Percentiles rank a stretch among this genome's conserved stretches.
phyloP scores from a whole-genome alignment of 2,888 invertebrate species.

The Synanthedon andrenaeformis region DNA sequence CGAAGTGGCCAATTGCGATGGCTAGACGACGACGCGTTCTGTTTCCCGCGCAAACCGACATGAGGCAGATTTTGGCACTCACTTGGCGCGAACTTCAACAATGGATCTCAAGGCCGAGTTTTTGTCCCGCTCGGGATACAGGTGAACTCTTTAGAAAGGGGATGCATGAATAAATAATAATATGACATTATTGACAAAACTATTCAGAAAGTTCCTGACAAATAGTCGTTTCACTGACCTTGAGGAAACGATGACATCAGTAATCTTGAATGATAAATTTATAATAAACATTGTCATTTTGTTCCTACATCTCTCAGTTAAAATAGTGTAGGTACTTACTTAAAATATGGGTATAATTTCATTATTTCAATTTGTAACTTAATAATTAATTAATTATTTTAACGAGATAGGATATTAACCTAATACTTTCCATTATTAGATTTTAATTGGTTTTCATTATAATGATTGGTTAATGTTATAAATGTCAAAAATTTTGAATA shows the following conservation, averaged over 20 bases:
- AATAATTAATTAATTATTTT: neutral
- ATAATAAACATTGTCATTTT: too few species aligned
- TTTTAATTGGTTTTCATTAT: too few species aligned
- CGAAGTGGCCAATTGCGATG: neutral
- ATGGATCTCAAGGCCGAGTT: constrained; percentile 60
- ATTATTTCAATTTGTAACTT: neutral
- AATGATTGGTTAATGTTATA: too few species aligned
- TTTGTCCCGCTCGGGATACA: constrained; percentile 52
- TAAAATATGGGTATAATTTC: neutral
- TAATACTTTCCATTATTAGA: too few species aligned
- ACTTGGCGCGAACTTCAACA: constrained; percentile 63
- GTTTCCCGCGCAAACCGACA: constrained; percentile 57
- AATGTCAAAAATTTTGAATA: too few species aligned
- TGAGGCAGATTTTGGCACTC: constrained; percentile 55
- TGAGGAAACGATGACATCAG: too few species aligned
- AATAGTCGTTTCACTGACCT: too few species aligned
- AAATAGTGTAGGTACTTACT: neutral
- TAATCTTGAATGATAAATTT: too few species aligned
- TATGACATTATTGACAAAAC: neutral
- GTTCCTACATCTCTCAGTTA: neutral
- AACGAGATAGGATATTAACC: too few species aligned
- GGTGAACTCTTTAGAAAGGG: constrained; percentile 50
- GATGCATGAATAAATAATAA: constrained; percentile 11
- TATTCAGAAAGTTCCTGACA: neutral
- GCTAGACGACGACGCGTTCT: constrained; percentile 1